Evolutionary conservation across 2,888 invertebrate species (phyloP).

Genomic region (Enchytraeus crypticus): DNA sequence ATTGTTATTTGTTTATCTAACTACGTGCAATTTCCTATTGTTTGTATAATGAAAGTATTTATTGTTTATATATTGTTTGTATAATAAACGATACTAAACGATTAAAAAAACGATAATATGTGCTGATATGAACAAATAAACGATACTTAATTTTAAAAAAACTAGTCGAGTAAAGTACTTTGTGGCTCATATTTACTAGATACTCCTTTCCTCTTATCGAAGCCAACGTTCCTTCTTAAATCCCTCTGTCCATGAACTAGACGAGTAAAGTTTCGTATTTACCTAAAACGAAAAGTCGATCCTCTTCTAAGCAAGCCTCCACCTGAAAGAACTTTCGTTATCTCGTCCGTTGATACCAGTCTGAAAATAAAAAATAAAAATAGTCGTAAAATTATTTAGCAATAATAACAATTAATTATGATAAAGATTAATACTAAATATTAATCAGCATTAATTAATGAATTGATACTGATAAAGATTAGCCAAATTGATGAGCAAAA

Average conservation of each 20-base stretch:
- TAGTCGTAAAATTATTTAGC: not conserved
- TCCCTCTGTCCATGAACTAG: not conserved
- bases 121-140: not conserved
- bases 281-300: conserved; percentile 77
- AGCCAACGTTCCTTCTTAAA: not conserved
- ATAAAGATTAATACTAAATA: not conserved
- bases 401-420: not conserved
- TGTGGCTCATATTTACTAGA: no score
- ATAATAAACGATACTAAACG: no score
- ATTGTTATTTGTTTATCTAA: no score
- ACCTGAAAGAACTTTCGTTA: conserved; percentile 72
- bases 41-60: no score
- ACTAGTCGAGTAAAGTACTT: no score
- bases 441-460: no score
- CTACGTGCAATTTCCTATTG: no score
- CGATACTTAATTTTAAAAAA: no score
- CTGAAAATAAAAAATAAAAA: conserved; percentile 51
- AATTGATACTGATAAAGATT: no score
- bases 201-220: no score
- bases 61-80: no score
- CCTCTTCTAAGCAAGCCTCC: conserved; percentile 88
- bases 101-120: not conserved
- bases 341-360: conserved; percentile 75
- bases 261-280: not conserved
- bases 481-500: no score